Evolutionary conservation across 2,888 invertebrate species (phyloP).

Genomic region (Scrobipalpa costella): DNA sequence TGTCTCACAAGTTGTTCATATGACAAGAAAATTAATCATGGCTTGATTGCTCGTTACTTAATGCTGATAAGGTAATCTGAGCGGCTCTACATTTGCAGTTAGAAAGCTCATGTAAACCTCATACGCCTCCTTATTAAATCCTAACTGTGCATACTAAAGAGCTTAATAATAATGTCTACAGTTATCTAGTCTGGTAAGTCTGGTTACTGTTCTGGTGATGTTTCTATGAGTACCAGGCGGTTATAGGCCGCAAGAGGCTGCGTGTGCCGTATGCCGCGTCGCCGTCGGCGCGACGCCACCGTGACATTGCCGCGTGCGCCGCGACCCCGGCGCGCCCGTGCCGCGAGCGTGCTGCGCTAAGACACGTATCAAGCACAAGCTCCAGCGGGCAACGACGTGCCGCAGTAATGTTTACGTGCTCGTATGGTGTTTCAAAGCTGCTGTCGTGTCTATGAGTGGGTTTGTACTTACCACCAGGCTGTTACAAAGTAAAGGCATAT

Average conservation of each 20-base stretch:
- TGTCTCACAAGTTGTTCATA: not conserved
- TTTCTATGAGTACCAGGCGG: constrained; percentile 15
- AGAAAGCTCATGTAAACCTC: constrained; percentile 17
- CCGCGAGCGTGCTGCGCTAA: constrained; percentile 35
- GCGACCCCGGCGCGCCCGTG: constrained; percentile 33
- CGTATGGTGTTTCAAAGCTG: not conserved
- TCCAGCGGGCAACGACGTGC: constrained; percentile 14
- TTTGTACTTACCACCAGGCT: too few relatives aligned
- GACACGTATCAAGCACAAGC: constrained; percentile 28
- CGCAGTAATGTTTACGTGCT: too few relatives aligned
- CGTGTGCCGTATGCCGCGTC: not conserved
- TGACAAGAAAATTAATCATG: constrained; percentile 13
- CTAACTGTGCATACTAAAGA: constrained; percentile 9
- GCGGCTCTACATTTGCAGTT: constrained; percentile 14
- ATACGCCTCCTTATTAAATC: constrained; percentile 11
- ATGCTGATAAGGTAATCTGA: constrained; percentile 6
- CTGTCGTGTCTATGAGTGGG: too few relatives aligned
- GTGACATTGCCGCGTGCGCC: constrained; percentile 32
- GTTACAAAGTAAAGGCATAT: too few relatives aligned
- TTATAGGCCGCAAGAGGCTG: not conserved
- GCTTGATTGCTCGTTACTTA: not conserved
- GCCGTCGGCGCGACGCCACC: constrained; percentile 4
- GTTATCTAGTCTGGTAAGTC: constrained; percentile 1
- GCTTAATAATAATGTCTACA: not conserved
- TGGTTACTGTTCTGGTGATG: not conserved